Base-by-base conservation (phyloP, 1,140 invertebrate species). In the Bombyx mandarina region DNA sequence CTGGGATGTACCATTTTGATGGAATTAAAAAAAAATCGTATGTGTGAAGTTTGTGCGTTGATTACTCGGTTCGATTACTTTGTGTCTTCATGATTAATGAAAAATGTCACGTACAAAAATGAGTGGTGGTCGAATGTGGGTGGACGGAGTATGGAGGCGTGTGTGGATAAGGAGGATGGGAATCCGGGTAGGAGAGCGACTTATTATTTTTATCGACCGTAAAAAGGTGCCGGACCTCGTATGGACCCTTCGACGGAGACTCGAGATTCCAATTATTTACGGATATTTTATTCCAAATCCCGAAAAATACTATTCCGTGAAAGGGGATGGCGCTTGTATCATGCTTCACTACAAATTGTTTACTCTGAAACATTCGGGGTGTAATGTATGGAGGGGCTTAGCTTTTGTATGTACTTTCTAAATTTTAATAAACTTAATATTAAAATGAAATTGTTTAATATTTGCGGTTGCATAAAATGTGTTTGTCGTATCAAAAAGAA, bases 51-150 rank as follows among this genome's bases (percentile, higher is more conserved):
- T 35, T 2, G 26, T 35, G 26, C 1, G 4, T 35, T 5, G 26
- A 8, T 26, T 9, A 26, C 6, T 22, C 49, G 12, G 58, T 44
- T 61, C 54, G 45, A 35, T 61, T 61, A 42, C 26, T 50, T 48
- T 56, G 35, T 44, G 46, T 50, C 54, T 63, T 51, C 10, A 57
- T 60, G 59, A 64, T 58, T 80, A 88, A 88, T 88, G 81, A 77
- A 86, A 86, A 82, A 68, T 69, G 68, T 67, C 61, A 77, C 76
- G 55, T 65, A 79, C 80, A 81, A 88, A 88, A 88, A 88, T 88
- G 83, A 88, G 86, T 86, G 76, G 75, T 82, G 81, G 86, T 77
- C 80, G 77, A 62, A 62, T 60, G 61, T 67, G 73, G 66, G 63
- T 62, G 68, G 66, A 62, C 62, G 68, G 65, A 57, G 52, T 60